Base-by-base conservation (phyloP, 2,797 vertebrate genomes). In the Sylvia borin region DNA sequence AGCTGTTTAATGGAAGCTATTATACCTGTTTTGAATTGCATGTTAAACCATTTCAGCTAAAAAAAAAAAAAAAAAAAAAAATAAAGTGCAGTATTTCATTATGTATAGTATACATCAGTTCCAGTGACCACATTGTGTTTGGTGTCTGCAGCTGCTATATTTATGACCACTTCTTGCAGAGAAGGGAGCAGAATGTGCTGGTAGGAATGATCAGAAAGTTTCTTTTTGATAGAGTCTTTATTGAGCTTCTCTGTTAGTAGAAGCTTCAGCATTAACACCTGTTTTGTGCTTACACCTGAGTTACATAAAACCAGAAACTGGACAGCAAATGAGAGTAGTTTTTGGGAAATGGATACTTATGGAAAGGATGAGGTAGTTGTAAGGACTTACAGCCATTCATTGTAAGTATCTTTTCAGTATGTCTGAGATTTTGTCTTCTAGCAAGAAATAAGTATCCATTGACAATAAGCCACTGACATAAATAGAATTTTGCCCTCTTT, bases 1-100 rank as follows among this genome's bases (percentile, higher is more conserved):
- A 16, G 22, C 34, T 29, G 11, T 85, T 90, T 78, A 83, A 51
- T 78, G 43, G 66, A 88, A 88, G 74, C 70, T 81, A 66, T 47
- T 66, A 78, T 90, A 73, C 62, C 73, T 85, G 54, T 81, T 93
- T 88, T 27, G 80, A 94, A 84, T 76, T 93, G 67, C 50, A 82
- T 62, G 71, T 66, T 81, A 82, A 97, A 81, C 38, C 34, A 31
- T 88, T 93, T 84, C 60, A 86, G 51, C 85, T 91, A n/a, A 48
- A 66, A 57, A 40, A 40, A 40, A 40, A 38, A 12, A 38, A 38
- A 38, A 38, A 38, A 38, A 38, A 38, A 38, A 38, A 38, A 38
- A 38, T 9, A 38, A 38, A 38, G 12, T n/a, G n/a, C n/a, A 94
- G 27, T 43, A 43, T 85, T 93, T 94, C 62, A 54, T 82, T 95